Base-by-base conservation (phyloP, 2,113 vertebrate species). In the Sigmodon hispidus region DNA sequence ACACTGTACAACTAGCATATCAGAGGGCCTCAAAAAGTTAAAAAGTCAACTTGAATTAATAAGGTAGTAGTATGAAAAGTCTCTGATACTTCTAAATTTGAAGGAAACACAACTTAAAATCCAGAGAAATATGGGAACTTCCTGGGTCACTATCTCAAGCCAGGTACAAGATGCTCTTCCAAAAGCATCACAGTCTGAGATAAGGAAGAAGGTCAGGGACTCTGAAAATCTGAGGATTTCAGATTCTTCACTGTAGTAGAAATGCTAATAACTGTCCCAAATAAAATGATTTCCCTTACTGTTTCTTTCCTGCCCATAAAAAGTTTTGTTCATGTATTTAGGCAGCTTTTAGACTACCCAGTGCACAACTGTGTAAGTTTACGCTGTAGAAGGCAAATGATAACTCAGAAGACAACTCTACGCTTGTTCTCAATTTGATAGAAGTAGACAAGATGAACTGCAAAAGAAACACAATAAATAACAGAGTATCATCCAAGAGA, bases 391-490 rank as follows among this genome's bases (percentile, higher is more conserved):
- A 90, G 52, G 26, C 79, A 61, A 84, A 48, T 75, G 36, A 76
- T 67, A 96, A 81, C 36, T 4, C 40, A 93, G 36, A 91, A 80
- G 57, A 96, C 29, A 97, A 45, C 31, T 73, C 77, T 81, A 81
- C 80, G 79, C 77, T 89, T 94, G 34, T 85, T 76, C 31, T 63
- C 72, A 91, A 85, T 93, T 75, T 81, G 91, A 89, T 3, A 80
- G 76, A 92, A 76, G n/a, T n/a, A n/a, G 57, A 95, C 67, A 97
- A 93, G 90, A 96, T 21, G 55, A 93, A 84, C 77, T 72, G 70
- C 69, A 40, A 96, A 95, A 95, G 67, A n/a, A 91, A 52, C 59
- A 93, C 80, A 91, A 89, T 75, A 92, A 95, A 94, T 86, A 94
- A 96, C 29, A 97, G n/a, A 96, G 52, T 95, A 90, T 90, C 80